Percentiles rank a stretch among this genome's conserved stretches.
These are phyloP conservation scores for Phyllopteryx taeniolatus DNA, from an alignment of 2,113 vertebrate species.

Conservation along the genomic window DNA sequence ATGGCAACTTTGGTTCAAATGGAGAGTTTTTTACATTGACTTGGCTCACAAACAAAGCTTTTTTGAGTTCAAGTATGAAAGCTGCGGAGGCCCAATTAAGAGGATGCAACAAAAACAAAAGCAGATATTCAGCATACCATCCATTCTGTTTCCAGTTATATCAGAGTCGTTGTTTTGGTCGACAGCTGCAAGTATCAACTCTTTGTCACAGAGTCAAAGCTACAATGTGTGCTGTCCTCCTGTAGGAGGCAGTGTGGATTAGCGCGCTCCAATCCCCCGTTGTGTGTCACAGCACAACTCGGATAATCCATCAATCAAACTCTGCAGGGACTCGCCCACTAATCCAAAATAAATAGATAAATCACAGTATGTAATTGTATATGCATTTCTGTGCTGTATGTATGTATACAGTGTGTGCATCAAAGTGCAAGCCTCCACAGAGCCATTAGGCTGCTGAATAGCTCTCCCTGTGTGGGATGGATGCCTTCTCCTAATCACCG, in stretches of 20 bases:
- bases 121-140: not conserved
- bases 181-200: slow-evolving; percentile 23
- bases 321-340: slow-evolving; percentile 20
- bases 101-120: not conserved
- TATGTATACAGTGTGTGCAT: slow-evolving; percentile 9
- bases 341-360: slow-evolving; percentile 12
- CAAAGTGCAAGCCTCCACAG: slow-evolving; percentile 21
- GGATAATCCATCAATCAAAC: slow-evolving; percentile 49
- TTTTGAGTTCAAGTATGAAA: slow-evolving; percentile 3
- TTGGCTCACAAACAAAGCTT: not conserved
- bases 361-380: slow-evolving; percentile 22
- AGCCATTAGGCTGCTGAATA: slow-evolving; percentile 33
- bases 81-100: slow-evolving; percentile 20
- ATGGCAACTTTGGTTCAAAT: not conserved
- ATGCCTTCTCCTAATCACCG: slow-evolving; percentile 50
- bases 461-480: slow-evolving; percentile 39
- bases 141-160: not conserved
- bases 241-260: slow-evolving; percentile 65
- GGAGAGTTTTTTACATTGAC: not conserved
- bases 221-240: slow-evolving; percentile 44
- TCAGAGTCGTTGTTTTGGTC: not conserved
- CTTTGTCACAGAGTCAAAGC: slow-evolving; percentile 28
- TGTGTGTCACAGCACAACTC: slow-evolving; percentile 40
- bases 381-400: slow-evolving; percentile 20
- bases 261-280: slow-evolving; percentile 33